A percentile compares a stretch with the other conserved stretches of the same genome.
Conservation (phyloP, 2,888 invertebrate genomes). For the Polydrusus cervinus region DNA sequence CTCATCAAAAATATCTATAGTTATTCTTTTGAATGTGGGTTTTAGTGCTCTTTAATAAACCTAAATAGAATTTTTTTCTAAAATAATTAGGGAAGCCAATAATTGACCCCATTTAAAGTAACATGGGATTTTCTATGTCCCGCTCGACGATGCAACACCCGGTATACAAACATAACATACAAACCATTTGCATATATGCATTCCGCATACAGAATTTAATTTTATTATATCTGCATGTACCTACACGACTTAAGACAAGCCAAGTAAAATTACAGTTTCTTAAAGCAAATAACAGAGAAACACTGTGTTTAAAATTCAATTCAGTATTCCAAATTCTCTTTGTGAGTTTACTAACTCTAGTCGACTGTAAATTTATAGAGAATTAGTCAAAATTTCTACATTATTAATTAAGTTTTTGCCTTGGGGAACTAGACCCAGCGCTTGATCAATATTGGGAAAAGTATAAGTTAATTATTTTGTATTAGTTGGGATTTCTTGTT, state of each 20-base stretch:
- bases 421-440: not conserved
- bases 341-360: slow-evolving; percentile 45
- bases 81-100: too few species aligned
- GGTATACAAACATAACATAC: not conserved
- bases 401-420: slow-evolving; percentile 27
- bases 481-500: not conserved
- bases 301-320: slow-evolving; percentile 51
- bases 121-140: too few species aligned
- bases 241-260: slow-evolving; percentile 36
- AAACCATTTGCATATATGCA: slow-evolving; percentile 5
- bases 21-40: too few species aligned
- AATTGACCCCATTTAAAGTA: too few species aligned
- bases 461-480: not conserved
- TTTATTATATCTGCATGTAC: slow-evolving; percentile 43
- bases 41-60: too few species aligned
- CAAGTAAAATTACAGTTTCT: slow-evolving; percentile 42
- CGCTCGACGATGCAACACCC: too few species aligned
- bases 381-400: slow-evolving; percentile 27
- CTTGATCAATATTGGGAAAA: not conserved
- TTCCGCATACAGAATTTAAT: slow-evolving; percentile 17
- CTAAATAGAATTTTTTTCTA: too few species aligned
- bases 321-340: slow-evolving; percentile 48
- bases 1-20: too few species aligned
- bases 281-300: slow-evolving; percentile 44
- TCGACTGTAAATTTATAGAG: slow-evolving; percentile 27